Conservation (phyloP, 1,140 invertebrate species). For the Lordiphosa mommai region DNA sequence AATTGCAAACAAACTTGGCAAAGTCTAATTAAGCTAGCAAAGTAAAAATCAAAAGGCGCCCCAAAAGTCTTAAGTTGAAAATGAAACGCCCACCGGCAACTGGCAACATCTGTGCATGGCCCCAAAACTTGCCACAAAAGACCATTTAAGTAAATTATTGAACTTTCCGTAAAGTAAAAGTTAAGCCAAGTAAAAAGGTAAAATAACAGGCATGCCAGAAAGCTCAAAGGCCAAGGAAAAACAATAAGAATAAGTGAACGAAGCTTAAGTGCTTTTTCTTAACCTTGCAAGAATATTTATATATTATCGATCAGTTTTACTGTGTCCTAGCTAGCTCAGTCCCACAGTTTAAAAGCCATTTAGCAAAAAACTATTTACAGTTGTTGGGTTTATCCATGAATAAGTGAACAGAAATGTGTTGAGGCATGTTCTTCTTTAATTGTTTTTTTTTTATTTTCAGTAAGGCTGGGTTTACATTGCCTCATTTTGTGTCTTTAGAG, state of each 20-base stretch:
- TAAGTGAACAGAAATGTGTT: no score
- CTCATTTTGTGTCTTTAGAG: no score
- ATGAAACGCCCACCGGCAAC: conserved; percentile 20
- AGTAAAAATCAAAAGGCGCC: conserved; percentile 45
- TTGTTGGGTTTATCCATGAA: no score
- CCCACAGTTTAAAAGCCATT: no score
- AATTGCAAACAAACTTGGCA: conserved; percentile 44
- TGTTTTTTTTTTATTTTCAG: no score
- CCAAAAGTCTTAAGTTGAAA: conserved; percentile 26
- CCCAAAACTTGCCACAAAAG: conserved; percentile 47
- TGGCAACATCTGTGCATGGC: not conserved
- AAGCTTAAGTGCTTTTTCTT: not conserved
- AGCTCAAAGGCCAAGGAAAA: conserved; percentile 21
- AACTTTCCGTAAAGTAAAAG: conserved; percentile 54
- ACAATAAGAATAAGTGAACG: conserved; percentile 1
- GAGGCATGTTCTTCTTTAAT: no score
- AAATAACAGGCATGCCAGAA: not conserved
- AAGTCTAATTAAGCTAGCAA: conserved; percentile 57
- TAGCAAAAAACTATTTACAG: no score
- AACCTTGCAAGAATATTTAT: not conserved
- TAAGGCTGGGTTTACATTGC: no score
- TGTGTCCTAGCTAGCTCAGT: no score
- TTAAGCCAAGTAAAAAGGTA: conserved; percentile 6
- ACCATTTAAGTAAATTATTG: conserved; percentile 71
- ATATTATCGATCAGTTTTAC: no score